Base-by-base conservation (phyloP, 2,113 vertebrate genomes). In the Pelobates fuscus region DNA sequence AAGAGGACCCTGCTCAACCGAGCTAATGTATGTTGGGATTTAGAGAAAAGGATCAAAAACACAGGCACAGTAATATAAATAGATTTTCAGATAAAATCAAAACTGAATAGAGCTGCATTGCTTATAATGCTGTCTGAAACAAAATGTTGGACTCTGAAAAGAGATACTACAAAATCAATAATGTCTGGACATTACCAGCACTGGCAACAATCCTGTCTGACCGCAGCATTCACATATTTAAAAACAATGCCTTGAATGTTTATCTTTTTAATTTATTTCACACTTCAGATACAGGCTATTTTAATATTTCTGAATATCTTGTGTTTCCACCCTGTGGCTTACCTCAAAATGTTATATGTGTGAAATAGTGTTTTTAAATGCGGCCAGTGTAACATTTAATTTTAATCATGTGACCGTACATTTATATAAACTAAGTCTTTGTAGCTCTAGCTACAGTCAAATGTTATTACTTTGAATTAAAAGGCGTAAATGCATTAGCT, bases 401-500 rank as follows among this genome's bases (percentile, higher is more conserved):
- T 65, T 55, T 66, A 25, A 57, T 57, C 49, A 27, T 24, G 20
- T 54, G 20, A 27, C 61, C 23, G 29, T 55, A 20, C 46, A 37
- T 27, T 52, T 20, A 41, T 61, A 57, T 65, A 26, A 27, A 26
- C n/a, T 12, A 21, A 12, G 11, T 14, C 41, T 49, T 12, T 44
- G 14, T 32, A 58, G 14, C 71, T 64, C 7, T 30, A 41, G 26
- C 54, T 32, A 27, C 8, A 2, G 12, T 58, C 14, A 44, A 18
- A 30, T 49, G 46, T 67, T 12, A 21, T 74, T 59, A 49, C 44
- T 52, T 68, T 10, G 25, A 77, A 62, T 72, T 68, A 67, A 68
- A 67, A 30, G 26, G 55, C 32, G 32, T 20, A 65, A 30, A 41
- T 43, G 6, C n/a, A 41, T 41, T 23, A 65, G 21, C 32, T 10